phyloP scores from a whole-genome alignment of 35 echinoderm and acorn worm genomes.

The Heliocidaris tuberculata region DNA sequence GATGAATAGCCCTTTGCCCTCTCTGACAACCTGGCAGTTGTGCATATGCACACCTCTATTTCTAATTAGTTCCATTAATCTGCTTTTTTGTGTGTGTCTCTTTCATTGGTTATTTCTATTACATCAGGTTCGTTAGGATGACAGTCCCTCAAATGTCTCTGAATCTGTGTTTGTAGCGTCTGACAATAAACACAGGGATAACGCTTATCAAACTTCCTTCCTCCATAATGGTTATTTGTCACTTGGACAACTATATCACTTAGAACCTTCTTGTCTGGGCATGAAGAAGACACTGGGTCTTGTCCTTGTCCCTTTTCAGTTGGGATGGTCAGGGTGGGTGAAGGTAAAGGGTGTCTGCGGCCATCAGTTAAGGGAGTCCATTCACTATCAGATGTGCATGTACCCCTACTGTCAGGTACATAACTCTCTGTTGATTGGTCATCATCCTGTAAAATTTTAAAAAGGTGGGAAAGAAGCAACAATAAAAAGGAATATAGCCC shows the following conservation, averaged over 20 bases:
- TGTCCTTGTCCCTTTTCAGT: no score
- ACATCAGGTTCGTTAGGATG: neutral
- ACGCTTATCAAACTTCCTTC: neutral
- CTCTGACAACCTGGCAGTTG: neutral
- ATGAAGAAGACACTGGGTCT: no score
- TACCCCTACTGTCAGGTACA: no score
- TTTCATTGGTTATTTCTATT: neutral
- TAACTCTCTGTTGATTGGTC: no score
- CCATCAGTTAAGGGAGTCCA: no score
- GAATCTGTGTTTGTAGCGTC: constrained; percentile 20
- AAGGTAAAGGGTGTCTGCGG: no score
- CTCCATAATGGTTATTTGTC: neutral
- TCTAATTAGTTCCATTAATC: constrained; percentile 14
- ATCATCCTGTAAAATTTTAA: no score
- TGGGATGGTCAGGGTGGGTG: no score
- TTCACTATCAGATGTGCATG: no score
- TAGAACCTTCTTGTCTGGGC: no score
- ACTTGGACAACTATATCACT: neutral
- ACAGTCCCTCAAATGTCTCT: neutral
- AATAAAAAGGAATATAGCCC: neutral
- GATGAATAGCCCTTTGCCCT: constrained; percentile 6
- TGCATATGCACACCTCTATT: neutral
- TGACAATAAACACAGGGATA: constrained; percentile 4
- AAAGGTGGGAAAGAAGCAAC: no score
- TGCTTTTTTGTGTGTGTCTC: neutral